Base-by-base conservation (phyloP, 64 coral and sea anemone genomes). In the Stichodactyla helianthus region DNA sequence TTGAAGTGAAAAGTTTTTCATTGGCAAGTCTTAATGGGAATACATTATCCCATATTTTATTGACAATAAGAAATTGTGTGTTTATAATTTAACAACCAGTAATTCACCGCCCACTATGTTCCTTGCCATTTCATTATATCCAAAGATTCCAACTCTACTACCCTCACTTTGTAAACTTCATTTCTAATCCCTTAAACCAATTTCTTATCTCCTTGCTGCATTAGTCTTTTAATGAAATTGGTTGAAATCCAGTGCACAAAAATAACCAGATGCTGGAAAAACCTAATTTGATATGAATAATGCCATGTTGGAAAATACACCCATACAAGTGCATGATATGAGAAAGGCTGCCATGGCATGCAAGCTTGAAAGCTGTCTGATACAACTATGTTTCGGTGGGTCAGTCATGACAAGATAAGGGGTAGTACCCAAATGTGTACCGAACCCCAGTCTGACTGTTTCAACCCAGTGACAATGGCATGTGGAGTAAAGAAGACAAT, bases 401-500 rank as follows among this genome's bases (percentile, higher is more conserved):
- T 92, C 90, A 92, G 85, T 63, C 77, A 50, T 68, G 86, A 83
- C 90, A 87, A 71, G n/a, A 87, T 55, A 92, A 87, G 90, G 85
- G 90, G 90, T 92, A 53, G 85, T 87, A 82, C 58, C 60, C n/a
- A 22, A 74, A 56, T 53, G 59, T 63, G 77, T 74, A 68, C 52
- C 78, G 86, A 92, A 92, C 90, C 64, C 59, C 90, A 74, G 90
- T 83, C 86, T 59, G 52, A 79, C 85, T 92, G 90, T 92, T 92
- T 92, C 51, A 92, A 92, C 90, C 90, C 90, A 82, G 64, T 88
- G 76, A 81, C 86, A 79, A 18, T 79, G 11, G 15, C 51, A 79
- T 5, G 16, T n/a, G 62, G 31, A 58, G 14, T 58, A 15, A 15
- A 58, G 9, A 9, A 5, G 14, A 58, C 55, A 0, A 58, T 26